Conservation (phyloP, 2,888 invertebrate species). For the Acrocyrtus sp. region DNA sequence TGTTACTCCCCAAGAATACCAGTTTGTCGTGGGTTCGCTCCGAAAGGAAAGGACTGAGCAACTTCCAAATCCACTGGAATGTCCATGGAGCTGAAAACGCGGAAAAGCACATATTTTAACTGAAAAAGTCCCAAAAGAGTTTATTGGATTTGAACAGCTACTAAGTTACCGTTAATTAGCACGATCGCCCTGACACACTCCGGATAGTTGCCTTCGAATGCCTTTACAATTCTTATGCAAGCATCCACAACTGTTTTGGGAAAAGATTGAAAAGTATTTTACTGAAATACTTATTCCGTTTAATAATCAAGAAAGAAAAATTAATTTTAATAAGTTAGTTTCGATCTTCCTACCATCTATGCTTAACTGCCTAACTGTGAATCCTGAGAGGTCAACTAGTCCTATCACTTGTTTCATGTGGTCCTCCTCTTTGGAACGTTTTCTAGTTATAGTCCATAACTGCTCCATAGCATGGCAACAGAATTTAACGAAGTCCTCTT, state of each 20-base stretch:
- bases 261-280: too few species aligned
- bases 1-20: slow-evolving; percentile 13
- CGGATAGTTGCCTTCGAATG: slow-evolving; percentile 45
- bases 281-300: too few species aligned
- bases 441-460: slow-evolving; percentile 18
- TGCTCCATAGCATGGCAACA: slow-evolving; percentile 21
- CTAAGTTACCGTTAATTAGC: slow-evolving; percentile 43
- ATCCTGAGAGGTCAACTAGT: slow-evolving; percentile 39
- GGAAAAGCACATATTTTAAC: too few species aligned
- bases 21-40: slow-evolving; percentile 31
- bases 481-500: slow-evolving; percentile 37
- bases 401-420: slow-evolving; percentile 29
- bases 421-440: slow-evolving; percentile 13
- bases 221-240: slow-evolving; percentile 10
- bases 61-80: slow-evolving; percentile 33
- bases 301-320: too few species aligned
- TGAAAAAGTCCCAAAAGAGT: too few species aligned
- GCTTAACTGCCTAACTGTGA: slow-evolving; percentile 33
- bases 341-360: neutral
- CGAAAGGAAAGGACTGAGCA: slow-evolving; percentile 22
- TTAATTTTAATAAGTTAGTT: too few species aligned
- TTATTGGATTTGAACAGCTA: too few species aligned
- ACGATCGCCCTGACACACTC: slow-evolving; percentile 31
- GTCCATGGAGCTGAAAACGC: slow-evolving; percentile 32
- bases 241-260: slow-evolving; percentile 43